phyloP scores from a whole-genome alignment of 2,888 invertebrate genomes.

The Agriopis marginaria region DNA sequence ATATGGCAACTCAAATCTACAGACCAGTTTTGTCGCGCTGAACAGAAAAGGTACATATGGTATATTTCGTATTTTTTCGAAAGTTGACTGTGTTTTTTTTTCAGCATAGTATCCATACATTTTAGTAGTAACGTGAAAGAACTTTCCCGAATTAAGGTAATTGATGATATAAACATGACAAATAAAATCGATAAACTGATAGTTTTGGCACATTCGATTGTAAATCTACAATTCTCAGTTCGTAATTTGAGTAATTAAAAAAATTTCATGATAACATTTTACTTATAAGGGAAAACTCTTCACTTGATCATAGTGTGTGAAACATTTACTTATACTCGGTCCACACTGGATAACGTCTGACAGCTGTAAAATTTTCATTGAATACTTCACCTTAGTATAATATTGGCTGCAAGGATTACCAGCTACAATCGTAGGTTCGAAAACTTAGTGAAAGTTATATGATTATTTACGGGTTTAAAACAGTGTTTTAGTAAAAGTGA shows the following conservation, averaged over 20 bases:
- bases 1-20: not conserved
- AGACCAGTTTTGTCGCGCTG: not conserved
- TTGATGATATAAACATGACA: not conserved
- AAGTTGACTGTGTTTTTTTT: not conserved
- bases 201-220: conserved; percentile 48
- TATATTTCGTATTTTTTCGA: too few species aligned
- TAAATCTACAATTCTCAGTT: conserved; percentile 29
- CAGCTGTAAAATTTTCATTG: too few species aligned
- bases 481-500: too few species aligned
- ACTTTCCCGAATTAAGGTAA: conserved; percentile 10
- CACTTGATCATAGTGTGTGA: conserved; percentile 37
- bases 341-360: too few species aligned
- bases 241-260: conserved; percentile 15
- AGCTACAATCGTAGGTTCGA: too few species aligned
- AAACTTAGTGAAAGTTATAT: too few species aligned
- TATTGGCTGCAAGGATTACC: too few species aligned
- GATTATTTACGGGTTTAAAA: too few species aligned
- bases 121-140: conserved; percentile 5
- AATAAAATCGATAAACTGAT: conserved; percentile 1
- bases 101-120: not conserved
- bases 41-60: not conserved
- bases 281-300: conserved; percentile 37
- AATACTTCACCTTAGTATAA: too few species aligned
- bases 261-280: conserved; percentile 3
- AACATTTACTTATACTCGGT: conserved; percentile 13